Evolutionary conservation across 1,140 invertebrate genomes (phyloP).

Genomic region (Ptiloglossa arizonensis): DNA sequence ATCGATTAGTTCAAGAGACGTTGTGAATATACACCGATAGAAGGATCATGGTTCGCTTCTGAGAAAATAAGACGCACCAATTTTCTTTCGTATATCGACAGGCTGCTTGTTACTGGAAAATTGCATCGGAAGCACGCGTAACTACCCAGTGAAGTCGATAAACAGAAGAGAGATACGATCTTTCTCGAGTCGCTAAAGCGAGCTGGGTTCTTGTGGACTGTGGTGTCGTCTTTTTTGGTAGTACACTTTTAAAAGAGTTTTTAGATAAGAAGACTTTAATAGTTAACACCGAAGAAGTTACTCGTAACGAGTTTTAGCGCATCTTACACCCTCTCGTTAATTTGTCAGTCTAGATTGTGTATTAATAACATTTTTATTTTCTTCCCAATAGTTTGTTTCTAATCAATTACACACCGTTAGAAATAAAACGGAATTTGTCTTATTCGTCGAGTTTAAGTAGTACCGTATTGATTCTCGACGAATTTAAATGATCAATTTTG

Average conservation of each 20-base stretch:
- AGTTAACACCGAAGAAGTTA: constrained; percentile 63
- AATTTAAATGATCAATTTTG: too few relatives aligned
- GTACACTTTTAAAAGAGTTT: constrained; percentile 73
- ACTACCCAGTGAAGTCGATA: constrained; percentile 66
- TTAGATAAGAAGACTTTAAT: constrained; percentile 74
- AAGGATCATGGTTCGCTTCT: constrained; percentile 1
- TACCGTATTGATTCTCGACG: too few relatives aligned
- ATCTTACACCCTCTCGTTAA: constrained; percentile 40
- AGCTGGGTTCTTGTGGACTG: constrained; percentile 47
- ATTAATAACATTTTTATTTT: constrained; percentile 57
- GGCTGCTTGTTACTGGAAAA: constrained; percentile 43
- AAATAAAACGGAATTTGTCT: too few relatives aligned
- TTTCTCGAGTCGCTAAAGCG: constrained; percentile 45
- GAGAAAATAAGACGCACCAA: constrained; percentile 31
- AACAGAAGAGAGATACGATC: constrained; percentile 69
- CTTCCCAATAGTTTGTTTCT: too few relatives aligned
- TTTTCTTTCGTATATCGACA: constrained; percentile 37
- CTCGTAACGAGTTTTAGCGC: constrained; percentile 21
- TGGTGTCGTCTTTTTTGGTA: constrained; percentile 63
- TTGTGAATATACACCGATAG: constrained; percentile 2
- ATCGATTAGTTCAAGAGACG: constrained; percentile 1
- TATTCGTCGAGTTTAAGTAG: too few relatives aligned
- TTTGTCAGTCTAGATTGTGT: constrained; percentile 58
- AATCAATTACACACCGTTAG: too few relatives aligned
- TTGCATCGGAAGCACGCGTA: constrained; percentile 58